These are phyloP conservation scores for Drosophila hydei DNA, from an alignment of 1,140 invertebrate genomes.

Conservation along the genomic window DNA sequence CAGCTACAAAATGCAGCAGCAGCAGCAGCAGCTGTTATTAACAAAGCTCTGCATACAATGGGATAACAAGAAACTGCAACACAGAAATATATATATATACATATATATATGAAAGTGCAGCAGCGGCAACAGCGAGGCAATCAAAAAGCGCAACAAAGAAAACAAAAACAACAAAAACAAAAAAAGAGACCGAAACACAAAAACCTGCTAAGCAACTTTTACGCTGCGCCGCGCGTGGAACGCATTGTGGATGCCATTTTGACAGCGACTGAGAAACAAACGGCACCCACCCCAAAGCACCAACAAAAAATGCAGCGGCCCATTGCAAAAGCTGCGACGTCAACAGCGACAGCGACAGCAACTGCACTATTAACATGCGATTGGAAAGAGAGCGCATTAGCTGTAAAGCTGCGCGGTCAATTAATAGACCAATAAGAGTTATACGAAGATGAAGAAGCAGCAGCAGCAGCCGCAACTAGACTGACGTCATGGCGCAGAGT, in stretches of 20 bases:
- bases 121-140: slow-evolving; percentile 26
- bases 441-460: not conserved
- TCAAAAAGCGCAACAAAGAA: slow-evolving; percentile 18
- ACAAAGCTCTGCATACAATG: slow-evolving; percentile 43
- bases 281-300: slow-evolving; percentile 25
- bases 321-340: slow-evolving; percentile 38
- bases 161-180: slow-evolving; percentile 30
- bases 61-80: slow-evolving; percentile 34
- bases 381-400: not conserved
- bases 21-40: slow-evolving; percentile 13
- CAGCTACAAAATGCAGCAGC: slow-evolving; percentile 36
- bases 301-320: slow-evolving; percentile 37
- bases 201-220: slow-evolving; percentile 76
- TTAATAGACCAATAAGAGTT: slow-evolving; percentile 41
- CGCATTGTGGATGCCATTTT: slow-evolving; percentile 67
- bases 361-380: no score
- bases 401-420: slow-evolving; percentile 32
- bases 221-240: slow-evolving; percentile 55
- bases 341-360: slow-evolving; percentile 2
- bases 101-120: slow-evolving; percentile 74
- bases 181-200: slow-evolving; percentile 8
- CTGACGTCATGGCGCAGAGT: slow-evolving; percentile 43
- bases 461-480: slow-evolving; percentile 25
- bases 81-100: slow-evolving; percentile 22
- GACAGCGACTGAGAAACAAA: slow-evolving; percentile 2